A percentile compares a stretch with the other conserved stretches of the same genome.
Evolutionary conservation across 2,797 vertebrate genomes (phyloP).

Genomic region (Decapterus maruadsi): DNA sequence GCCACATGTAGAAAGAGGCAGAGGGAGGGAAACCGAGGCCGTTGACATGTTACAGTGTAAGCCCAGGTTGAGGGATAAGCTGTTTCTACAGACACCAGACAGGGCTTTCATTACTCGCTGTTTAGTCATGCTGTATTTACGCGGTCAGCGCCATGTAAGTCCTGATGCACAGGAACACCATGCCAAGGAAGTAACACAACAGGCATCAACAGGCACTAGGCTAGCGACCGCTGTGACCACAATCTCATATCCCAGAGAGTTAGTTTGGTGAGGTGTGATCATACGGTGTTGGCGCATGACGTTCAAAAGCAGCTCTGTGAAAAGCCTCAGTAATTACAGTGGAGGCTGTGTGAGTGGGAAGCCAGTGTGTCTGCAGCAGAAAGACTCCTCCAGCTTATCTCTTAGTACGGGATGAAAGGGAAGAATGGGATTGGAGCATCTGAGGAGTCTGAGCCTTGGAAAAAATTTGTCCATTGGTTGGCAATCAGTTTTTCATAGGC

Average conservation of each 20-base stretch:
- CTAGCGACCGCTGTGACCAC: slow-evolving; percentile 45
- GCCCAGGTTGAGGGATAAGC: slow-evolving; percentile 80
- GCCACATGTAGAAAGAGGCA: slow-evolving; percentile 60
- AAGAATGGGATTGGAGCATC: slow-evolving; percentile 26
- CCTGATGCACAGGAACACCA: slow-evolving; percentile 59
- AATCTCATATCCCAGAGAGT: slow-evolving; percentile 56
- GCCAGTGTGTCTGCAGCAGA: slow-evolving; percentile 42
- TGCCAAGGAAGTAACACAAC: slow-evolving; percentile 60
- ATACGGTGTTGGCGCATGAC: slow-evolving; percentile 45
- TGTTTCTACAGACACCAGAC: slow-evolving; percentile 74
- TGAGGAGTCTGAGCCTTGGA: slow-evolving; percentile 10
- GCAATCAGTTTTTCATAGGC: neutral
- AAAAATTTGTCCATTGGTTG: neutral
- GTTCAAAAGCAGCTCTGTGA: slow-evolving; percentile 65
- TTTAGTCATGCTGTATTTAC: slow-evolving; percentile 83
- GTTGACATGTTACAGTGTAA: slow-evolving; percentile 61
- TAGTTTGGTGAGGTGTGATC: slow-evolving; percentile 63
- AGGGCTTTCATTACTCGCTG: slow-evolving; percentile 79
- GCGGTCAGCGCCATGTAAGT: slow-evolving; percentile 74
- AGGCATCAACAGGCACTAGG: slow-evolving; percentile 36
- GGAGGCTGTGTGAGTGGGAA: slow-evolving; percentile 54
- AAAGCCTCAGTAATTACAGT: slow-evolving; percentile 70
- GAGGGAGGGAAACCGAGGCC: slow-evolving; percentile 52
- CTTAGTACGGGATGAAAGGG: slow-evolving; percentile 38
- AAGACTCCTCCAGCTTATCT: slow-evolving; percentile 45